These are phyloP conservation scores for Brachyptera putata DNA, from an alignment of 2,888 invertebrate genomes.

Conservation along the genomic window DNA sequence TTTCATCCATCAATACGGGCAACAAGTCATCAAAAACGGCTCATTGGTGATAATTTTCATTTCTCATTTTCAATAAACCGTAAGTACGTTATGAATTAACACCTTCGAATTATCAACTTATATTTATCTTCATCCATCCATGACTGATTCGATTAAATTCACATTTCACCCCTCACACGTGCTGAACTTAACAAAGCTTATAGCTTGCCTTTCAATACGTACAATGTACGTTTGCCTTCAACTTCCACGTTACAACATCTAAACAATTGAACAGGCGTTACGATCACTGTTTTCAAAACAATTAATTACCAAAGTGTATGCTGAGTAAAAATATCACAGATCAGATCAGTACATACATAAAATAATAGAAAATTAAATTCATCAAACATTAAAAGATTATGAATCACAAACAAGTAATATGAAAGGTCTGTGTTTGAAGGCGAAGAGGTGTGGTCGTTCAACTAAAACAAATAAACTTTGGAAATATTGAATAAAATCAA, in stretches of 20 bases:
- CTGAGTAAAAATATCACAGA: not conserved
- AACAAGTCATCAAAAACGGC: no score
- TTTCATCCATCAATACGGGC: no score
- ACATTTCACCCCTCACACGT: not conserved
- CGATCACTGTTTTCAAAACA: slow-evolving; percentile 1
- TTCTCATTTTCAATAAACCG: no score
- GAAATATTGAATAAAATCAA: no score
- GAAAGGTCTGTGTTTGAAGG: slow-evolving; percentile 1
- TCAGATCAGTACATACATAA: not conserved
- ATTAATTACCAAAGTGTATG: slow-evolving; percentile 15
- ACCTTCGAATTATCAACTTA: not conserved
- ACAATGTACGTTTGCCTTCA: no score
- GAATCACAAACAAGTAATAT: slow-evolving; percentile 6
- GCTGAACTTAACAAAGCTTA: not conserved
- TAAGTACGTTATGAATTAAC: no score
- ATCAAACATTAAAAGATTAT: not conserved
- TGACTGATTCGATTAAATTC: slow-evolving; percentile 2
- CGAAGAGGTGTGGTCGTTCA: slow-evolving; percentile 5
- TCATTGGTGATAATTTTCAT: no score
- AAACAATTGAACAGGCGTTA: slow-evolving; percentile 10
- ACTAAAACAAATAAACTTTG: slow-evolving; percentile 10
- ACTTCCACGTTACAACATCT: no score
- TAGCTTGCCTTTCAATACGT: not conserved
- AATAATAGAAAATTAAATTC: not conserved
- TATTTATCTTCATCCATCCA: not conserved